phyloP scores from a whole-genome alignment of 2,113 vertebrate species.

The Poecilia latipinna region DNA sequence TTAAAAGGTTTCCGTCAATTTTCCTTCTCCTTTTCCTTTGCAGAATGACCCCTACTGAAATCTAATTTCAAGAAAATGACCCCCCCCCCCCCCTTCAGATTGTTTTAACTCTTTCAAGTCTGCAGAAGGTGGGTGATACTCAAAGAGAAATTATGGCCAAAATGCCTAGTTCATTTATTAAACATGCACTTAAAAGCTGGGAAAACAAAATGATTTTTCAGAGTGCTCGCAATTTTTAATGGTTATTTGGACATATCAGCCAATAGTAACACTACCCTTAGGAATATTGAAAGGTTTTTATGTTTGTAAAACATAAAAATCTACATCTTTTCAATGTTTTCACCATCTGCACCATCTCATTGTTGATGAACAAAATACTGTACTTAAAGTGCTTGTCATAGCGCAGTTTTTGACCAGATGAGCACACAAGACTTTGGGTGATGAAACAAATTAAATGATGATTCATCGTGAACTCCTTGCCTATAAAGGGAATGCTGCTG shows the following conservation, averaged over 20 bases:
- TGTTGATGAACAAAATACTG: constrained; percentile 18
- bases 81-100: background rate
- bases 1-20: background rate
- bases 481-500: constrained; percentile 35
- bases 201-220: constrained; percentile 32
- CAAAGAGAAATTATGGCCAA: constrained; percentile 2
- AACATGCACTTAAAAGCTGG: constrained; percentile 1
- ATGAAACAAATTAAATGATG: constrained; percentile 6
- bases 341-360: constrained; percentile 26
- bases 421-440: constrained; percentile 23
- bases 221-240: constrained; percentile 52
- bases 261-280: constrained; percentile 31
- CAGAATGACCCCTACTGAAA: background rate
- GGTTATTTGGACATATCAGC: constrained; percentile 49
- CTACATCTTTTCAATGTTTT: constrained; percentile 26
- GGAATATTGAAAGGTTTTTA: constrained; percentile 24
- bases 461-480: constrained; percentile 25
- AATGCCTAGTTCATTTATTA: constrained; percentile 5
- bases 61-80: background rate
- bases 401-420: constrained; percentile 29
- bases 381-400: background rate
- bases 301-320: constrained; percentile 31
- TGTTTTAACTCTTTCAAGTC: constrained; percentile 7
- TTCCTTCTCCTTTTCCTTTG: background rate
- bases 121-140: constrained; percentile 7